Conservation (phyloP, 1,140 invertebrate species). For the Zaprionus ornatus region DNA sequence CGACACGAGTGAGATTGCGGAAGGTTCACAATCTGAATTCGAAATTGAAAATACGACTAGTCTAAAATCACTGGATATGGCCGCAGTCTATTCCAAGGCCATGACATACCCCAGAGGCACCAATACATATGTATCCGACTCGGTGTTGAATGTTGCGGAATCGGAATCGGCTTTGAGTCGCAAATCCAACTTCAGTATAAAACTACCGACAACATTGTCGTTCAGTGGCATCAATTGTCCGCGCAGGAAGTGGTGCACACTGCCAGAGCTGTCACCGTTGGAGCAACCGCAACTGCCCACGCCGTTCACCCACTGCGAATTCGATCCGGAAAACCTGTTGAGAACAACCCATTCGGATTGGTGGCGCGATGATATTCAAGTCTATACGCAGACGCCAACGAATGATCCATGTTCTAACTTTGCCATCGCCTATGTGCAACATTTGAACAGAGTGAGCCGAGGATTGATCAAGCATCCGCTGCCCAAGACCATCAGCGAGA, state of each 20-base stretch:
- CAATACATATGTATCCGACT: conserved; percentile 7
- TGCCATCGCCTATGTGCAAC: conserved; percentile 46
- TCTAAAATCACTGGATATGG: conserved; percentile 19
- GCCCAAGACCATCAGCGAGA: conserved; percentile 62
- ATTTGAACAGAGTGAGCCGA: conserved; percentile 26
- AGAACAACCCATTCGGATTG: conserved; percentile 48
- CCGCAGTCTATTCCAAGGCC: conserved; percentile 1
- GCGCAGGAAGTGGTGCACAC: neutral
- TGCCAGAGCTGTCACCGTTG: conserved; percentile 13
- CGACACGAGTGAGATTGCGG: conserved; percentile 1
- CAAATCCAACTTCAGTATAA: neutral
- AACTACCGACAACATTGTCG: neutral
- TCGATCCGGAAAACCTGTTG: conserved; percentile 2
- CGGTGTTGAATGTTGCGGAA: neutral
- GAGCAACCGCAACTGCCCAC: conserved; percentile 3
- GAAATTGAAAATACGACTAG: conserved; percentile 1
- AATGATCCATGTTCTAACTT: conserved; percentile 54
- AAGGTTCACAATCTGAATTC: neutral
- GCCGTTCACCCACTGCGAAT: neutral
- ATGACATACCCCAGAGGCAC: conserved; percentile 6
- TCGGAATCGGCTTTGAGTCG: neutral
- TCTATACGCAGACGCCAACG: conserved; percentile 15
- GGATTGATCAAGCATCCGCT: conserved; percentile 23
- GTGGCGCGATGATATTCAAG: conserved; percentile 52
- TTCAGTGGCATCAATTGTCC: neutral